phyloP scores from a whole-genome alignment of 2,888 invertebrate genomes.

The Blomia tropicalis region DNA sequence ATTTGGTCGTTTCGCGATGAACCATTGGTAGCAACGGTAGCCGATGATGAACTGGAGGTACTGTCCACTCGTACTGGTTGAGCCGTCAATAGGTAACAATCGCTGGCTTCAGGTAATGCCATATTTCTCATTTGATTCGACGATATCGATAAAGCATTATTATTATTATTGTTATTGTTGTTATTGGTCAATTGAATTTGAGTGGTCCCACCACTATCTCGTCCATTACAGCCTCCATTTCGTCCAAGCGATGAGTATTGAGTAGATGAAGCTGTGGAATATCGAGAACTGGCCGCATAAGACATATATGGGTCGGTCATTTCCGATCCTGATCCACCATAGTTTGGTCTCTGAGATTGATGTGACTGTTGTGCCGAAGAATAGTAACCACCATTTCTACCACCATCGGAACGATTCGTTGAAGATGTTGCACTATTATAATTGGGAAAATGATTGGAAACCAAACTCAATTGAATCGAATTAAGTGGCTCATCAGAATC shows the following conservation, averaged over 20 bases:
- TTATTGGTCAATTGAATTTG: neutral
- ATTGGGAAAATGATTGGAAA: neutral
- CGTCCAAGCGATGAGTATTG: slow-evolving; percentile 30
- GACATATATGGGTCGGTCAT: neutral
- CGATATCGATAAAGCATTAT: neutral
- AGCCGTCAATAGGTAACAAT: slow-evolving; percentile 9
- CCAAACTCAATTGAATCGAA: neutral
- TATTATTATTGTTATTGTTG: neutral
- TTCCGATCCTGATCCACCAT: neutral
- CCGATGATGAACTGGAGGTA: neutral
- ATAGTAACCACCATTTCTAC: neutral
- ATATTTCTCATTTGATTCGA: neutral
- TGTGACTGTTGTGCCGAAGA: neutral
- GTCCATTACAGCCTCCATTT: slow-evolving; percentile 20
- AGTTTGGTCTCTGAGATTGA: neutral
- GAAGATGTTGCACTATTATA: neutral
- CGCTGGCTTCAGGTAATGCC: neutral
- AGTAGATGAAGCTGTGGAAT: slow-evolving; percentile 26
- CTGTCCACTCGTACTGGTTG: slow-evolving; percentile 13
- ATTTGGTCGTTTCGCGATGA: neutral
- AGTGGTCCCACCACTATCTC: too few relatives aligned
- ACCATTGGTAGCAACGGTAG: neutral
- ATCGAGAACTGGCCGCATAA: slow-evolving; percentile 14
- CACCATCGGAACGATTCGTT: neutral
- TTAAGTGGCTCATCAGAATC: neutral